Percentiles rank a stretch among this genome's conserved stretches.
phyloP scores from a whole-genome alignment of 2,797 vertebrate genomes.

The Sebastes diaconus region DNA sequence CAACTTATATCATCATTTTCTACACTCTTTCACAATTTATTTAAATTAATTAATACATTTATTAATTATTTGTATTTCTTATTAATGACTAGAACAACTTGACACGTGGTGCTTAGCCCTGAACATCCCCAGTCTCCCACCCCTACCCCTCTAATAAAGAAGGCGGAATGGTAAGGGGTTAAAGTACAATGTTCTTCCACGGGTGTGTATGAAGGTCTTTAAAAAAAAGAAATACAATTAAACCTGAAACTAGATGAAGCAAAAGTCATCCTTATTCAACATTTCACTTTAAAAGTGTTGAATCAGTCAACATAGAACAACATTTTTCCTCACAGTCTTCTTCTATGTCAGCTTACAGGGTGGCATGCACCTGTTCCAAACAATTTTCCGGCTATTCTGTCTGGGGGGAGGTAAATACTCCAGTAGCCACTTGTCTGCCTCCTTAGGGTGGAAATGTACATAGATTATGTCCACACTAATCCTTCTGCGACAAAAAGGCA shows the following conservation, averaged over 20 bases:
- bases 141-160: too few relatives aligned
- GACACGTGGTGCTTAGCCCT: too few relatives aligned
- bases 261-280: not conserved
- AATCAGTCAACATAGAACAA: not conserved
- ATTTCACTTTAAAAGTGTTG: not conserved
- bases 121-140: too few relatives aligned
- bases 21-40: too few relatives aligned
- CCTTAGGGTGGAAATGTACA: conserved; percentile 75
- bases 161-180: not conserved
- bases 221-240: not conserved
- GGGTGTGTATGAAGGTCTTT: not conserved
- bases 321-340: conserved; percentile 17
- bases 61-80: too few relatives aligned
- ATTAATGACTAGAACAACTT: too few relatives aligned
- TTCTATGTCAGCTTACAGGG: conserved; percentile 30
- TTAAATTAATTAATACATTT: too few relatives aligned
- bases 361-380: conserved; percentile 76
- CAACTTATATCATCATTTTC: too few relatives aligned
- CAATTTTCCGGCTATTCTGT: conserved; percentile 51
- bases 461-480: conserved; percentile 79
- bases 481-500: conserved; percentile 73
- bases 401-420: conserved; percentile 68
- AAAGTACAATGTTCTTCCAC: too few relatives aligned
- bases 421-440: conserved; percentile 74
- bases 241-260: not conserved